Base-by-base conservation (phyloP, 2,113 vertebrate genomes). In the Limnothrissa miodon region DNA sequence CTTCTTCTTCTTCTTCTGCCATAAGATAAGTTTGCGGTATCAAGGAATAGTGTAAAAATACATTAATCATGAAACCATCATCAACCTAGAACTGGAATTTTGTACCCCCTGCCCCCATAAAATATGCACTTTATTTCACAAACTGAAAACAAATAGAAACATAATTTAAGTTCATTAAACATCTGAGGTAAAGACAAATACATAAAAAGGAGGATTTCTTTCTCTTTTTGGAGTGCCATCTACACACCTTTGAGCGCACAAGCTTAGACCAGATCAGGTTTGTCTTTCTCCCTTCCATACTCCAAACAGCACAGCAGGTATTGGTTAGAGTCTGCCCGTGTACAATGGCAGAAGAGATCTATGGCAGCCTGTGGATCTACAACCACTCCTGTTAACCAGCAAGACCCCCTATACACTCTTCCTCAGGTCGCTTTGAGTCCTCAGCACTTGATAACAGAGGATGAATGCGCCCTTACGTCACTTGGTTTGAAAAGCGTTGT, bases 61-160 rank as follows among this genome's bases (percentile, higher is more conserved):
- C 93, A 92, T 90, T 70, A 90, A 90, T 92, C 90, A 87, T 89
- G 89, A 92, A 92, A 93, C 87, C 89, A 91, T 92, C 89, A 89
- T 92, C 89, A 89, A 86, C 86, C 86, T 90, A 88, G 87, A 91
- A 89, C 87, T 81, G 88, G 91, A 87, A 91, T 92, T 91, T 92
- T 87, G 87, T 81, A 86, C 91, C 91, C 66, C 92, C 90, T 90
- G 4, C 90, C 89, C 90, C 92, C 92, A 91, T 93, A 95, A 95
- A 95, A 95, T 94, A 94, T 94, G 90, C 91, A 92, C 90, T 93
- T 93, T 92, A 87, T 92, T 92, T 93, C 92, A 93, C 91, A 93
- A 93, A 94, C 94, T 84, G 79, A 87, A 86, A 82, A 85, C 80
- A 62, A 84, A 82, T 90, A 93, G 90, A 92, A 94, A 92, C 93